Evolutionary conservation across 2,797 vertebrate genomes (phyloP).

Genomic region (Hipposideros larvatus): DNA sequence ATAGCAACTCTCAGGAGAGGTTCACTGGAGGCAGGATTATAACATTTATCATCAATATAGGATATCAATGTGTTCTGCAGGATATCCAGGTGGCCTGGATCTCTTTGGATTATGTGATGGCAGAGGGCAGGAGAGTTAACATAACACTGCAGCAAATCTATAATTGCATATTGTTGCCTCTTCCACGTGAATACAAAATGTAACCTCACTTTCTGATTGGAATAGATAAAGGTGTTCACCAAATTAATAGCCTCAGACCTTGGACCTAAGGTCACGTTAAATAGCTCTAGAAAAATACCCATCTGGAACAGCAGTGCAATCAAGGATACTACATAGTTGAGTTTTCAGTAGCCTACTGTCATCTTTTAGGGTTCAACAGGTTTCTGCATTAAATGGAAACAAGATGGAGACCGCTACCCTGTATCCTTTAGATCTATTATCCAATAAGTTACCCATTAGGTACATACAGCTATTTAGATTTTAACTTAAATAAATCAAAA

Average conservation of each 20-base stretch:
- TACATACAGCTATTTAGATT: neutral
- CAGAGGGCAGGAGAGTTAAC: neutral
- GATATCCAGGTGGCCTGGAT: neutral
- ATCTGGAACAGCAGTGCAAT: neutral
- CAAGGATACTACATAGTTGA: neutral
- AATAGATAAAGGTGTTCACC: neutral
- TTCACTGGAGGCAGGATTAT: neutral
- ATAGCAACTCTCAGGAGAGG: neutral
- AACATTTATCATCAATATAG: neutral
- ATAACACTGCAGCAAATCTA: neutral
- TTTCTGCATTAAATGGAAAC: conserved; percentile 26
- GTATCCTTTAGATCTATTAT: neutral
- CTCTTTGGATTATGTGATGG: neutral
- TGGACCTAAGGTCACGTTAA: neutral
- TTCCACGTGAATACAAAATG: neutral
- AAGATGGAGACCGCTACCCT: neutral
- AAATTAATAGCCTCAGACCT: neutral
- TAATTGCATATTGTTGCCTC: neutral
- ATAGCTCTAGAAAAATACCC: conserved; percentile 13
- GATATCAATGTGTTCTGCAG: neutral
- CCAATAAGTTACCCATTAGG: neutral
- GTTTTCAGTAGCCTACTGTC: neutral
- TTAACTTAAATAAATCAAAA: neutral
- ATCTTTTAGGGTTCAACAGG: neutral
- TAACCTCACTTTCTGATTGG: neutral